Conservation (phyloP, 2,113 vertebrate species). For the Rhipidura dahli region DNA sequence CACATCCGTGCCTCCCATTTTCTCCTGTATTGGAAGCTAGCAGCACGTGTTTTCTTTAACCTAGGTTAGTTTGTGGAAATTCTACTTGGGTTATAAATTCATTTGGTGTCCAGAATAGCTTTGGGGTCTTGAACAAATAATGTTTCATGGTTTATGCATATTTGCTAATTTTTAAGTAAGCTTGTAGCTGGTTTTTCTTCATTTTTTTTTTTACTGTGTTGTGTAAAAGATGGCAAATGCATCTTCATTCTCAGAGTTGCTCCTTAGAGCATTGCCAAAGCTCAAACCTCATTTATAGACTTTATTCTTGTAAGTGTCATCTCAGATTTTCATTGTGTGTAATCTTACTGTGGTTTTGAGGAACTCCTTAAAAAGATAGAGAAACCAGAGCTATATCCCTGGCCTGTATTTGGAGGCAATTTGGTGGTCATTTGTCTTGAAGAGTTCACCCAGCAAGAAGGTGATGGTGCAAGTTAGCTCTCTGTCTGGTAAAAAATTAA, state of each 20-base stretch:
- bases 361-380: neutral
- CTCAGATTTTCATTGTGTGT: neutral
- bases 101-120: neutral
- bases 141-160: accelerated
- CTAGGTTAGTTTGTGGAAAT: neutral
- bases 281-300: neutral
- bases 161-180: neutral
- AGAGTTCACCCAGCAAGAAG: neutral
- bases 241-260: neutral
- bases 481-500: neutral
- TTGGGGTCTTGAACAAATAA: neutral
- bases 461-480: neutral
- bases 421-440: neutral
- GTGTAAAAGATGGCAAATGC: neutral
- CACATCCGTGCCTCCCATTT: neutral
- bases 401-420: neutral
- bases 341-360: neutral
- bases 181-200: neutral
- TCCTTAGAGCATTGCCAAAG: neutral
- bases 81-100: neutral
- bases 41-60: neutral
- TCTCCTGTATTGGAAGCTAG: neutral
- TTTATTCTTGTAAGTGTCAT: neutral
- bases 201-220: neutral
- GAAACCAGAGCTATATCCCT: neutral